These are phyloP conservation scores for Capitulum mitella DNA, from an alignment of 2,888 invertebrate species.

Conservation along the genomic window DNA sequence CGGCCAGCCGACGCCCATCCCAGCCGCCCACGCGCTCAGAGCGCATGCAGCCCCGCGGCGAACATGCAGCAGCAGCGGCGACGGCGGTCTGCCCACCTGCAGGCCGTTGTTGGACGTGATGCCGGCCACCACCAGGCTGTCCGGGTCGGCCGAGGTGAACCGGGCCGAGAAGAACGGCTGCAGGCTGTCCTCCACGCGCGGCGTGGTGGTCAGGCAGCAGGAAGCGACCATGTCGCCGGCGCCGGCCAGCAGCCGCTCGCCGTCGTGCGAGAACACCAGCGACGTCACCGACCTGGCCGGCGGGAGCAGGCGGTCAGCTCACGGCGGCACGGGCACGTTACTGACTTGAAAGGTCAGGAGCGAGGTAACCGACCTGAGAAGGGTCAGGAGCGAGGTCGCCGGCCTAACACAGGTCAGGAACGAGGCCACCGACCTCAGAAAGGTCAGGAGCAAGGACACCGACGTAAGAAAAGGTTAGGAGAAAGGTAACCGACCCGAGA, in stretches of 20 bases:
- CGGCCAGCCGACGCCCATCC: too few species aligned
- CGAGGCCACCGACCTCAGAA: too few species aligned
- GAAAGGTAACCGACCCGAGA: too few species aligned
- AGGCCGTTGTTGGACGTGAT: constrained; percentile 25
- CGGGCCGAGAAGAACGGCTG: constrained; percentile 15
- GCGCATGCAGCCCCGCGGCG: background rate
- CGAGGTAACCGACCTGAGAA: background rate
- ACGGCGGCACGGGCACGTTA: background rate
- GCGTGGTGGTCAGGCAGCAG: constrained; percentile 3
- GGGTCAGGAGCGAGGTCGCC: too few species aligned
- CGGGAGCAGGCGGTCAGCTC: background rate
- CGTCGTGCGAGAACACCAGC: constrained; percentile 3
- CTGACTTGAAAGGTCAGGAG: background rate
- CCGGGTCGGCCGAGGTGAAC: background rate
- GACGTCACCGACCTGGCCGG: background rate
- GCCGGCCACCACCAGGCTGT: constrained; percentile 6
- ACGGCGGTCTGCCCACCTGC: background rate
- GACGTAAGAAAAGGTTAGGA: too few species aligned
- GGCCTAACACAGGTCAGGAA: background rate
- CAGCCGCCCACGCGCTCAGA: too few species aligned
- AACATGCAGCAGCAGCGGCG: background rate
- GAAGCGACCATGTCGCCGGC: constrained; percentile 20
- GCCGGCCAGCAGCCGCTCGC: constrained; percentile 14
- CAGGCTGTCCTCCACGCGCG: constrained; percentile 9
- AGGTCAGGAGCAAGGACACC: too few species aligned